Conservation (phyloP, 2,888 invertebrate species). For the Ophion ventricosus region DNA sequence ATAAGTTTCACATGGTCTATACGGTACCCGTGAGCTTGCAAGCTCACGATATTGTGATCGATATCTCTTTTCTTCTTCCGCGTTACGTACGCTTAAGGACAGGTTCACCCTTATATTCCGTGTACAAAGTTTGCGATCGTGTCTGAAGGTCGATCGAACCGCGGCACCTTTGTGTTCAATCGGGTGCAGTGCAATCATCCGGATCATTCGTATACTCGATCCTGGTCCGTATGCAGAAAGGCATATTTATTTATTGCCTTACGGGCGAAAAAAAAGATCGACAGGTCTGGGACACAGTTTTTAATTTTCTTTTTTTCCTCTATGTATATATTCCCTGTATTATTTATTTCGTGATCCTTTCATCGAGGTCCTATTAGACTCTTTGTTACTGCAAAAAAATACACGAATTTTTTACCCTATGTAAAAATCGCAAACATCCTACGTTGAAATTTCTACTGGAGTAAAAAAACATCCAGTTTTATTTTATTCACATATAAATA, state of each 20-base stretch:
- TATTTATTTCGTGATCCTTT: too few relatives aligned
- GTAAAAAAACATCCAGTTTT: too few relatives aligned
- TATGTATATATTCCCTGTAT: neutral
- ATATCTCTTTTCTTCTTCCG: constrained; percentile 23
- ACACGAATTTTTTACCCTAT: too few relatives aligned
- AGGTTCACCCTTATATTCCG: constrained; percentile 3
- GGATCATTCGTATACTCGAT: neutral
- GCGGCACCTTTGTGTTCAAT: neutral
- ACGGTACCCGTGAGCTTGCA: constrained; percentile 21
- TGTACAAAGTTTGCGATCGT: constrained; percentile 20
- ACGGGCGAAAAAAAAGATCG: neutral
- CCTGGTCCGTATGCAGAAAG: neutral
- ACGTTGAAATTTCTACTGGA: too few relatives aligned
- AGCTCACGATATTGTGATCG: constrained; percentile 49
- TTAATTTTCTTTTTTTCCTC: too few relatives aligned
- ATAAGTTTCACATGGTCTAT: neutral
- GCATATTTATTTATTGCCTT: neutral
- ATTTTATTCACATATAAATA: too few relatives aligned
- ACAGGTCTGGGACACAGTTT: too few relatives aligned
- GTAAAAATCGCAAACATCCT: too few relatives aligned
- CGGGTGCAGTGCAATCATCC: neutral
- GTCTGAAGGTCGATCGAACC: neutral
- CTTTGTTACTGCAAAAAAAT: too few relatives aligned
- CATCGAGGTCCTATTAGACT: too few relatives aligned
- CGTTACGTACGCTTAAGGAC: constrained; percentile 39